Evolutionary conservation across 1,140 invertebrate genomes (phyloP).

Genomic region (Drosophila santomea): DNA sequence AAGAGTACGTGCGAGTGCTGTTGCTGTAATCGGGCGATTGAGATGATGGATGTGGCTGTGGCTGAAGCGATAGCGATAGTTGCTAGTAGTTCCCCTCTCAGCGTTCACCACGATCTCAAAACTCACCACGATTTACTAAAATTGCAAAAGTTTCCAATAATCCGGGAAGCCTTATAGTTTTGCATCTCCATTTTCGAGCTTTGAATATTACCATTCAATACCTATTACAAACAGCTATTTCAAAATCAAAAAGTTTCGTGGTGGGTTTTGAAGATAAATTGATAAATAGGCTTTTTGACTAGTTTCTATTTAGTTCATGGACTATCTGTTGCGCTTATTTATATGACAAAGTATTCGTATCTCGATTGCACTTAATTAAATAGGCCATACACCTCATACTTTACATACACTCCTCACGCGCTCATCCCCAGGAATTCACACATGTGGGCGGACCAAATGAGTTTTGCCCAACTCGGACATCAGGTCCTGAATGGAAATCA

Average conservation of each 20-base stretch:
- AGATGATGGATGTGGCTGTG: not conserved
- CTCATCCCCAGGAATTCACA: slow-evolving; percentile 44
- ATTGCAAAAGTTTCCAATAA: not conserved
- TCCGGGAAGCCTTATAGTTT: too few species aligned
- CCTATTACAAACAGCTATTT: not conserved
- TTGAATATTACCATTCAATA: too few species aligned
- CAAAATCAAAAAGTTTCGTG: not conserved
- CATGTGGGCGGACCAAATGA: slow-evolving; percentile 37
- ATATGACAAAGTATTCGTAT: too few species aligned
- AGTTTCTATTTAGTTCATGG: too few species aligned
- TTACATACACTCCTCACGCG: not conserved
- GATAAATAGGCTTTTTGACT: too few species aligned
- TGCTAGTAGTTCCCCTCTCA: not conserved
- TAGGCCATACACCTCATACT: not conserved
- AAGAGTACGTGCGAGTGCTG: slow-evolving; percentile 31
- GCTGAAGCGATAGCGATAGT: slow-evolving; percentile 1
- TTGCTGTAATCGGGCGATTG: slow-evolving; percentile 9
- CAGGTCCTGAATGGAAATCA: slow-evolving; percentile 31
- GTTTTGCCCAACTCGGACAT: slow-evolving; percentile 50
- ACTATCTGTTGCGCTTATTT: too few species aligned
- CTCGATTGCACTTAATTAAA: not conserved
- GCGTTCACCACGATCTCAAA: not conserved
- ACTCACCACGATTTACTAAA: not conserved
- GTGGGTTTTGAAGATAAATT: too few species aligned
- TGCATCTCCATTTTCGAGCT: too few species aligned